A percentile compares a stretch with the other conserved stretches of the same genome.
These are phyloP conservation scores for Drosophila nikananu DNA, from an alignment of 1,140 invertebrate genomes.

Conservation along the genomic window DNA sequence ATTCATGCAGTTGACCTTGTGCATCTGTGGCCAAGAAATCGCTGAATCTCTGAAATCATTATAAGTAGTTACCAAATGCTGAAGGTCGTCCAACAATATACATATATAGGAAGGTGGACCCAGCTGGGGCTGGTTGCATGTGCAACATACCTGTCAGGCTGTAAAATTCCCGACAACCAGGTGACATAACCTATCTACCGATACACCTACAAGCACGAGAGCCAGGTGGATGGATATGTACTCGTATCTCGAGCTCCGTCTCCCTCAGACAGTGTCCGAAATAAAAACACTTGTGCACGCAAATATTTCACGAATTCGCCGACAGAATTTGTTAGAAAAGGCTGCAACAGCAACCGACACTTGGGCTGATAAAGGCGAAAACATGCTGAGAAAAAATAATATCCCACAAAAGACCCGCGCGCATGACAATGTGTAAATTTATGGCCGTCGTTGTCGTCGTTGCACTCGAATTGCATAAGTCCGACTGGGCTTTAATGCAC, in stretches of 20 bases:
- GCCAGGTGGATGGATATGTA: conserved; percentile 13
- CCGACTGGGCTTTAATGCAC: conserved; percentile 65
- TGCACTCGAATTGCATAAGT: conserved; percentile 72
- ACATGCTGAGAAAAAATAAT: conserved; percentile 49
- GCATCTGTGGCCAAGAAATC: conserved; percentile 59
- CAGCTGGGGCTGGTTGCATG: conserved; percentile 15
- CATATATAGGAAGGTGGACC: conserved; percentile 2
- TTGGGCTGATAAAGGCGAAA: conserved; percentile 45
- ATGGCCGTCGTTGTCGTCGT: conserved; percentile 44
- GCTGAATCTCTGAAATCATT: conserved; percentile 51
- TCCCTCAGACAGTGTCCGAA: conserved; percentile 22
- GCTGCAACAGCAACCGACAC: conserved; percentile 41
- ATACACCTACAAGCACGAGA: conserved; percentile 14
- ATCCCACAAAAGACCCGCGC: conserved; percentile 51
- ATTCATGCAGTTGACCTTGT: conserved; percentile 71
- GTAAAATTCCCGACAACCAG: conserved; percentile 14
- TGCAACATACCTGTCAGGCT: conserved; percentile 28
- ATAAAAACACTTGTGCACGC: conserved; percentile 74
- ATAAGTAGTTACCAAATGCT: conserved; percentile 59
- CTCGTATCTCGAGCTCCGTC: not conserved
- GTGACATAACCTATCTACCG: conserved; percentile 33
- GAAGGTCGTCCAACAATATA: conserved; percentile 49
- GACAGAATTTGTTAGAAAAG: conserved; percentile 79
- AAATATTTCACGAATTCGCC: conserved; percentile 71
- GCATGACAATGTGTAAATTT: conserved; percentile 79